A percentile compares a stretch with the other conserved stretches of the same genome.
Conservation (phyloP, 2,113 vertebrate genomes). For the Gymnogyps californianus region DNA sequence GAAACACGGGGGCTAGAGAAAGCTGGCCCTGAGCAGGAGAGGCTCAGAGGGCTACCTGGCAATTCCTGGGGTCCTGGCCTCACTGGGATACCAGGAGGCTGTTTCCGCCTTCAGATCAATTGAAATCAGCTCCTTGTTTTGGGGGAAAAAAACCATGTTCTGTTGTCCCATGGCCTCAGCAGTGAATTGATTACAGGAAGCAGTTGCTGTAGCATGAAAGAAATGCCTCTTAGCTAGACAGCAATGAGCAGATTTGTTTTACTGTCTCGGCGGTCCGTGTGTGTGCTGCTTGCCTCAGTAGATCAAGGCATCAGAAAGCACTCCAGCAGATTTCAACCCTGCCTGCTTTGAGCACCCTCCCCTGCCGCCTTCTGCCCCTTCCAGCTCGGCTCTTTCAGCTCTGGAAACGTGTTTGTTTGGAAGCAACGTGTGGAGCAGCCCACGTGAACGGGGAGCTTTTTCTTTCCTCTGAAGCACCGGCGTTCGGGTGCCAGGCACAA, state of each 20-base stretch:
- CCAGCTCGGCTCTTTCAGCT: neutral
- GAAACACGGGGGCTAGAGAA: neutral
- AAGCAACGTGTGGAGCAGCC: neutral
- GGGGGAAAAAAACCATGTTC: neutral
- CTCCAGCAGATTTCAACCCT: neutral
- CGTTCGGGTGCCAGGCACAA: fast-evolving
- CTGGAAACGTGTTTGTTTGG: neutral
- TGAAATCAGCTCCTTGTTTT: neutral
- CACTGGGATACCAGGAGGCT: neutral
- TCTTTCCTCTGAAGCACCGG: neutral
- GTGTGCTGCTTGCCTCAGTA: neutral
- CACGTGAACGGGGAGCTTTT: neutral
- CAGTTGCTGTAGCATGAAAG: neutral
- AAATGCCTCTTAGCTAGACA: neutral
- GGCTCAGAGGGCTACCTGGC: neutral
- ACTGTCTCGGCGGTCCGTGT: neutral
- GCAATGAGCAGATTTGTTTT: neutral
- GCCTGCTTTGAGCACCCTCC: neutral
- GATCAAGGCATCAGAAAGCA: constrained; percentile 32
- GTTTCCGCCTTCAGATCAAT: neutral
- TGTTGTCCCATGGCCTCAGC: neutral
- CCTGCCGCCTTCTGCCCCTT: neutral
- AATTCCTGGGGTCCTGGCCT: neutral
- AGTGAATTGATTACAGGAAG: neutral
- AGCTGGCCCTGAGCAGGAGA: neutral